Conservation (phyloP, 1,140 invertebrate genomes). For the Drosophila orosa region DNA sequence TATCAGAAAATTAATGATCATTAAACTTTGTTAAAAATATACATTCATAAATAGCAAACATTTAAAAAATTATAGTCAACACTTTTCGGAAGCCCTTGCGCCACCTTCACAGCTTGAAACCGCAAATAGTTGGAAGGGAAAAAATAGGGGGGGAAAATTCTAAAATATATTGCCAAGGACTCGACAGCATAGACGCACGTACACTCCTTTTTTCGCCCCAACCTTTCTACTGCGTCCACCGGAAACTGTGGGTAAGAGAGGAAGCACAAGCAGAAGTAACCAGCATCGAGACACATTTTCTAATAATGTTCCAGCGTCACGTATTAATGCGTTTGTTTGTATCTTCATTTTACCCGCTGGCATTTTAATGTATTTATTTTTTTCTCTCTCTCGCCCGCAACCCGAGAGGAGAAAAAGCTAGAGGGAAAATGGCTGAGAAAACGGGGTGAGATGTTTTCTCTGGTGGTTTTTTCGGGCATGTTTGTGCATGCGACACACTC, state of each 20-base stretch:
- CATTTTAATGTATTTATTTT: slow-evolving; percentile 81
- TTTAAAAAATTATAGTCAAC: neutral
- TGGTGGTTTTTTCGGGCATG: slow-evolving; percentile 49
- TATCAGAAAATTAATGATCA: too few relatives aligned
- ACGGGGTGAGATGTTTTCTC: slow-evolving; percentile 13
- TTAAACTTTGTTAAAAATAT: too few relatives aligned
- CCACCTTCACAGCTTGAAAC: slow-evolving; percentile 18
- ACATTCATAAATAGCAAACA: neutral
- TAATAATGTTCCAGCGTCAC: slow-evolving; percentile 82
- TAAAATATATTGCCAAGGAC: slow-evolving; percentile 76
- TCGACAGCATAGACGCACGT: slow-evolving; percentile 70
- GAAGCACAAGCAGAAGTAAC: slow-evolving; percentile 57
- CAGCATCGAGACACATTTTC: slow-evolving; percentile 79
- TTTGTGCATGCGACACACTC: slow-evolving; percentile 64
- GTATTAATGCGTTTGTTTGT: slow-evolving; percentile 84
- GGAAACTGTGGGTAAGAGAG: slow-evolving; percentile 32
- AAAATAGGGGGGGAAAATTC: slow-evolving; percentile 50
- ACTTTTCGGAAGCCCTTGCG: neutral
- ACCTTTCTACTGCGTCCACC: slow-evolving; percentile 4
- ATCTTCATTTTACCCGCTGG: slow-evolving; percentile 82
- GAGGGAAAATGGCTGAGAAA: slow-evolving; percentile 15
- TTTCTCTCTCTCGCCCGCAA: neutral
- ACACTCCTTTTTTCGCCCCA: slow-evolving; percentile 26
- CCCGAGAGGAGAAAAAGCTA: slow-evolving; percentile 7
- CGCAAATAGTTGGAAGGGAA: slow-evolving; percentile 40